phyloP scores from a whole-genome alignment of 2,888 invertebrate species.

The Napeogenes inachia region DNA sequence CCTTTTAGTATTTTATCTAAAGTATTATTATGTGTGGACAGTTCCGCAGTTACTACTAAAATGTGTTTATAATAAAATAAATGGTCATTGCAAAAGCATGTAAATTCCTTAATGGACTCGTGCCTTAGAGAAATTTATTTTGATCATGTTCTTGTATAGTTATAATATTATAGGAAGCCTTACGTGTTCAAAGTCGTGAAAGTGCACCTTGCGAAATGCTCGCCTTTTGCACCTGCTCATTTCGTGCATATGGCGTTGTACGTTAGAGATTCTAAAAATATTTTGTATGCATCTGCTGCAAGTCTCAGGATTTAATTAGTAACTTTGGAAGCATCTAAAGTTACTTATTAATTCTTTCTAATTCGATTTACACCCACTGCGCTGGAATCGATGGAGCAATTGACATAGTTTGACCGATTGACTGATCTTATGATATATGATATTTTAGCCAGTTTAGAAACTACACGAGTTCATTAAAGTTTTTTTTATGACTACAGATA shows the following conservation, averaged over 20 bases:
- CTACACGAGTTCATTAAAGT: too few species aligned
- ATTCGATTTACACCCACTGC: neutral
- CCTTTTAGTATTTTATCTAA: neutral
- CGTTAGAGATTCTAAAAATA: conserved; percentile 1
- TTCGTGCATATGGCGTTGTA: conserved; percentile 67
- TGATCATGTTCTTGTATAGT: conserved; percentile 38
- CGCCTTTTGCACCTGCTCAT: conserved; percentile 60
- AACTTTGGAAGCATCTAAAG: too few species aligned
- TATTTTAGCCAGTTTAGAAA: neutral
- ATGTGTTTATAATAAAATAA: conserved; percentile 13
- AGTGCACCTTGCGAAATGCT: conserved; percentile 60
- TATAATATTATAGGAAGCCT: conserved; percentile 42
- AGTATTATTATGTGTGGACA: conserved; percentile 1
- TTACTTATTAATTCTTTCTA: too few species aligned
- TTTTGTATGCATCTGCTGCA: neutral
- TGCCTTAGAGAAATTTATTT: conserved; percentile 42
- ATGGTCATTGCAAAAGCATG: conserved; percentile 25
- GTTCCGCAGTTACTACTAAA: conserved; percentile 7
- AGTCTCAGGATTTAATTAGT: neutral
- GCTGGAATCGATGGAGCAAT: neutral
- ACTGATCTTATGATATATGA: conserved; percentile 2
- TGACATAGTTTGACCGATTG: conserved; percentile 2
- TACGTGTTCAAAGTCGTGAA: conserved; percentile 49
- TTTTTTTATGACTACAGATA: too few species aligned
- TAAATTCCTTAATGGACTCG: conserved; percentile 27